Percentiles rank a stretch among this genome's conserved stretches.
Evolutionary conservation across 1,140 invertebrate genomes (phyloP).

Genomic region (Propsilocerus akamusi): DNA sequence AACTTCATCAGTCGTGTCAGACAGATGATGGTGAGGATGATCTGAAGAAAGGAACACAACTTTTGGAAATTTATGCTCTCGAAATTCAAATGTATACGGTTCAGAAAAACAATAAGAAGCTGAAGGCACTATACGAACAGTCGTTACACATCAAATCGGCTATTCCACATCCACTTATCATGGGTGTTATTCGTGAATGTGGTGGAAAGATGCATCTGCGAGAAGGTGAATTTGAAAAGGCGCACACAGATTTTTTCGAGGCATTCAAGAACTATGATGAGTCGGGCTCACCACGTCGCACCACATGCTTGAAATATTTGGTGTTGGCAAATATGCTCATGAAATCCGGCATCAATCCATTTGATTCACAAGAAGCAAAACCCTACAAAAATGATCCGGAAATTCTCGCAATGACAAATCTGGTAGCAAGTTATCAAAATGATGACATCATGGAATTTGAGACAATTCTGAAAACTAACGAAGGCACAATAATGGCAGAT

Average conservation of each 20-base stretch:
- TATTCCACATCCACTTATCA: slow-evolving; percentile 97
- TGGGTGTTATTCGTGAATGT: slow-evolving; percentile 99
- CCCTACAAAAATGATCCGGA: slow-evolving; percentile 99
- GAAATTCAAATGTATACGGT: slow-evolving; percentile 99
- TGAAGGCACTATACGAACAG: slow-evolving; percentile 96
- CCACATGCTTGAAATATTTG: slow-evolving; percentile 95
- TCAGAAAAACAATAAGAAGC: slow-evolving; percentile 98
- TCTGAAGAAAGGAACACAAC: slow-evolving; percentile 94
- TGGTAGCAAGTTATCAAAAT: slow-evolving; percentile 96
- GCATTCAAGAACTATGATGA: slow-evolving; percentile 99
- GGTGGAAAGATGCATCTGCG: slow-evolving; percentile 99
- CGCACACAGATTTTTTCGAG: slow-evolving; percentile 99
- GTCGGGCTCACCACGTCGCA: slow-evolving; percentile 91
- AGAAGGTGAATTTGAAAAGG: slow-evolving; percentile 97
- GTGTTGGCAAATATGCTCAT: slow-evolving; percentile 98
- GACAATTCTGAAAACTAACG: slow-evolving; percentile 85
- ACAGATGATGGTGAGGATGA: slow-evolving; percentile 99
- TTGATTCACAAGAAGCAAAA: slow-evolving; percentile 99
- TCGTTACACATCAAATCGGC: slow-evolving; percentile 98
- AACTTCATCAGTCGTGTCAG: slow-evolving; percentile 94
- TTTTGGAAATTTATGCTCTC: slow-evolving; percentile 95
- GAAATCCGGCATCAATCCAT: slow-evolving; percentile 99
- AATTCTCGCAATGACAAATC: slow-evolving; percentile 97
- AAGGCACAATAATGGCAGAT: slow-evolving; percentile 97
- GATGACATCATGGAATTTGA: slow-evolving; percentile 99